These are phyloP conservation scores for Liopterus haemorrhoidalis DNA, from an alignment of 2,888 invertebrate species.

Conservation along the genomic window DNA sequence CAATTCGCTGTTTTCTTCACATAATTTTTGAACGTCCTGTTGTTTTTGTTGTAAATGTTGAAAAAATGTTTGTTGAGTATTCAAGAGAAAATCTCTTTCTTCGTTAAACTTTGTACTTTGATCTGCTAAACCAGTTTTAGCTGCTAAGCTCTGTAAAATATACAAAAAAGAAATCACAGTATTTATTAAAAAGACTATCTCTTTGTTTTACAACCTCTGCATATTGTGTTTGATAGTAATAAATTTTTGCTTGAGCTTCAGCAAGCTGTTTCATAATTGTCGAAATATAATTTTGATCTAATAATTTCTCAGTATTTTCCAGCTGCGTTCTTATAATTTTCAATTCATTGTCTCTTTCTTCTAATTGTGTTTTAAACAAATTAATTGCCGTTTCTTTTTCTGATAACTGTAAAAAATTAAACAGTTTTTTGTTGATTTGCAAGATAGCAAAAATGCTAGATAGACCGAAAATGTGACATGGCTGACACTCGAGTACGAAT, in stretches of 20 bases:
- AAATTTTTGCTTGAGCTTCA: constrained; percentile 37
- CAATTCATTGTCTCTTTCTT: too few relatives aligned
- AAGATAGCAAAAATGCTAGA: too few relatives aligned
- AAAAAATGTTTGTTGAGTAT: constrained; percentile 32
- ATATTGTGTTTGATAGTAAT: constrained; percentile 34
- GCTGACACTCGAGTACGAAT: too few relatives aligned
- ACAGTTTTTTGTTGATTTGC: too few relatives aligned
- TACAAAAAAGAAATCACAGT: neutral
- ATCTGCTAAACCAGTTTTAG: constrained; percentile 31
- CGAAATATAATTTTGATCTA: constrained; percentile 38
- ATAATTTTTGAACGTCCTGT: constrained; percentile 34
- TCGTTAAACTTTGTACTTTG: constrained; percentile 27
- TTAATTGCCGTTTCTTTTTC: too few relatives aligned
- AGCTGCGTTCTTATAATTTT: constrained; percentile 38
- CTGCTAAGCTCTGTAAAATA: constrained; percentile 26
- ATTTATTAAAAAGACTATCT: constrained; percentile 15
- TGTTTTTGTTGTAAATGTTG: constrained; percentile 36
- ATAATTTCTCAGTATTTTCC: constrained; percentile 36
- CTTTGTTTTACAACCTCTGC: constrained; percentile 26
- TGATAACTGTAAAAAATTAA: too few relatives aligned
- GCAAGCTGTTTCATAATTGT: constrained; percentile 38
- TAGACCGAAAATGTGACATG: too few relatives aligned
- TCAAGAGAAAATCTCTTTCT: constrained; percentile 28
- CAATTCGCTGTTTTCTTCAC: constrained; percentile 31
- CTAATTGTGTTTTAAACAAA: too few relatives aligned